phyloP scores from a whole-genome alignment of 2,888 invertebrate species.

The Anthrax anthrax region DNA sequence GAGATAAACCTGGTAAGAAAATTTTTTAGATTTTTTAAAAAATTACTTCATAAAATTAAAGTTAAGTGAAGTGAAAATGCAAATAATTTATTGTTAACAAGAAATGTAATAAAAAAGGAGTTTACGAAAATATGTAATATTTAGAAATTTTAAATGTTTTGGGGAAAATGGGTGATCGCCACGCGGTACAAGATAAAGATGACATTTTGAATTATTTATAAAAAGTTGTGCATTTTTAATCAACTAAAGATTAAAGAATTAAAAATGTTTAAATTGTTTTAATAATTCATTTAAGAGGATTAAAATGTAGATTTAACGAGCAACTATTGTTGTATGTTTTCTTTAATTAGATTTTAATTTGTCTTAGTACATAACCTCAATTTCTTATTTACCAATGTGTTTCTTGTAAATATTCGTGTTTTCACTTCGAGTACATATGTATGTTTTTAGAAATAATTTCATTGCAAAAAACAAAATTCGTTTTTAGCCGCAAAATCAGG shows the following conservation, averaged over 20 bases:
- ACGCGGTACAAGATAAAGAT: slow-evolving; percentile 25
- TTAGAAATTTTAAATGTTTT: slow-evolving; percentile 7
- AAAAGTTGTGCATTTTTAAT: not conserved
- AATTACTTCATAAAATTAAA: slow-evolving; percentile 1
- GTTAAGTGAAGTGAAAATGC: not conserved
- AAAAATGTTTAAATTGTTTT: not conserved
- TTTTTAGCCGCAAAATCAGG: slow-evolving; percentile 35
- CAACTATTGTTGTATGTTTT: no score
- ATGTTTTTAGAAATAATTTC: not conserved
- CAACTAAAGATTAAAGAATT: not conserved
- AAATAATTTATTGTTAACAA: no score
- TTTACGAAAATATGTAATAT: not conserved
- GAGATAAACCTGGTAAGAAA: slow-evolving; percentile 69
- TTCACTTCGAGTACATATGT: not conserved
- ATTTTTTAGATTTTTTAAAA: slow-evolving; percentile 24
- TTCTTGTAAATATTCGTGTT: slow-evolving; percentile 7
- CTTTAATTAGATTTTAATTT: no score
- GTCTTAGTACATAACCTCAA: no score
- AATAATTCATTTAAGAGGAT: not conserved
- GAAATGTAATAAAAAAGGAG: slow-evolving; percentile 1
- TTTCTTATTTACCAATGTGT: no score
- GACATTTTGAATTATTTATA: no score
- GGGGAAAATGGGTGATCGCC: slow-evolving; percentile 16
- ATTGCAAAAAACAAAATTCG: not conserved
- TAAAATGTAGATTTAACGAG: no score